A percentile compares a stretch with the other conserved stretches of the same genome.
phyloP scores from a whole-genome alignment of 2,888 invertebrate genomes.

The Rhorus exstirpatorius region DNA sequence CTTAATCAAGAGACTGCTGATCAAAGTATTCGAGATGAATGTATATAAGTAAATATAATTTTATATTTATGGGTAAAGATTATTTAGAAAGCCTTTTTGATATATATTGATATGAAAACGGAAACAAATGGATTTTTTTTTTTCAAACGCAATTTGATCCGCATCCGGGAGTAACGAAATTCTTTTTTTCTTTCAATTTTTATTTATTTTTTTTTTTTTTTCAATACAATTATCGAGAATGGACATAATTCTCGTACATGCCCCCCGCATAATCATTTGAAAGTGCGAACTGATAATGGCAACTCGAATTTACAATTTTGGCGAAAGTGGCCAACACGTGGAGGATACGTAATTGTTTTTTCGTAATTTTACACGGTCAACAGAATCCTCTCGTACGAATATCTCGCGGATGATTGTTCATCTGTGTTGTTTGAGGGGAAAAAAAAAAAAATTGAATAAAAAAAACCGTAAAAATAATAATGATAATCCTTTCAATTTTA shows the following conservation, averaged over 20 bases:
- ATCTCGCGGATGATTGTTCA: conserved; percentile 17
- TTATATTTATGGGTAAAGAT: conserved; percentile 78
- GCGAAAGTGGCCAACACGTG: conserved; percentile 42
- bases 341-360: conserved; percentile 45
- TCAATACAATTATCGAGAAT: conserved; percentile 9
- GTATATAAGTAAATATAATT: conserved; percentile 83
- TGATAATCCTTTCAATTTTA: conserved; percentile 22
- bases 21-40: conserved; percentile 81
- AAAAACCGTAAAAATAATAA: conserved; percentile 3
- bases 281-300: conserved; percentile 48
- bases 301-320: conserved; percentile 54
- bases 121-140: conserved; percentile 45
- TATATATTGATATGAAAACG: conserved; percentile 31
- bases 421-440: conserved; percentile 27
- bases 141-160: conserved; percentile 38
- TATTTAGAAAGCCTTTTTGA: conserved; percentile 74
- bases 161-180: conserved; percentile 16
- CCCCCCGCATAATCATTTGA: conserved; percentile 36
- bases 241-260: conserved; percentile 43
- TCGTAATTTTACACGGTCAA: conserved; percentile 40
- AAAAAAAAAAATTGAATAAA: conserved; percentile 27
- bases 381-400: conserved; percentile 22
- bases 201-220: too few relatives aligned
- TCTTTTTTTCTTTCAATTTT: conserved; percentile 23
- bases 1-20: conserved; percentile 81